Evolutionary conservation across 2,113 vertebrate genomes (phyloP), one percentile per base, ranked within the genome.

Genomic region (Stigmatopora argus): DNA sequence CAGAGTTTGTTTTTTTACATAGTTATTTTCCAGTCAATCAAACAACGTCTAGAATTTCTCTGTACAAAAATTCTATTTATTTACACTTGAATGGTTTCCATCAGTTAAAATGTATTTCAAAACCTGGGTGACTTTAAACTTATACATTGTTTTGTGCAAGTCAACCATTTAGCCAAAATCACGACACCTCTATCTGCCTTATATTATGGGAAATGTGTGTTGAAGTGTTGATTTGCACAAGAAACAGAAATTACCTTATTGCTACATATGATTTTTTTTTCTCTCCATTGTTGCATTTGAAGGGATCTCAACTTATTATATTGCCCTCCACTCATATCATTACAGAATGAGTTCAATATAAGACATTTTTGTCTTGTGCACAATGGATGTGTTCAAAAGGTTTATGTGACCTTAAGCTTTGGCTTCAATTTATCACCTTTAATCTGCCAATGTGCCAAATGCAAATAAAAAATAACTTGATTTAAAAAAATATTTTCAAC

Each of bases 111-210:
- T 12, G 18, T 51, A 3, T 55, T 5, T 55, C 31, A 26, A 38
- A 49, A 48, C 23, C 18, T 15, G 9, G 35, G 31, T 46, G 0
- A 3, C 41, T 23, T 23, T 19, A 1, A 0, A 64, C 23, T 55
- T 48, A 10, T 10, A 64, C 26, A 5, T 64, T 1, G 12, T 74
- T 69, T 51, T 35, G 31, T 63, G 64, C 64, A 68, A 53, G 47
- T 71, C 65, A 34, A 19, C 66, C 34, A 4, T 67, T 67, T 69
- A 17, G 8, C 34, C 66, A 5, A 41, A 8, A n/a, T 76, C 61
- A 59, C 44, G 31, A 58, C 51, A 56, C 35, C 70, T 64, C 41
- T 47, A 71, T 66, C 75, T 78, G 72, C 80, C 77, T 80, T 80
- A 72, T 62, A 66, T 63, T 15, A 38, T 67, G 10, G 71, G 41